Percentiles rank a stretch among this genome's conserved stretches.
Conservation (phyloP, 2,113 vertebrate genomes). For the Nyctereutes procyonoides region DNA sequence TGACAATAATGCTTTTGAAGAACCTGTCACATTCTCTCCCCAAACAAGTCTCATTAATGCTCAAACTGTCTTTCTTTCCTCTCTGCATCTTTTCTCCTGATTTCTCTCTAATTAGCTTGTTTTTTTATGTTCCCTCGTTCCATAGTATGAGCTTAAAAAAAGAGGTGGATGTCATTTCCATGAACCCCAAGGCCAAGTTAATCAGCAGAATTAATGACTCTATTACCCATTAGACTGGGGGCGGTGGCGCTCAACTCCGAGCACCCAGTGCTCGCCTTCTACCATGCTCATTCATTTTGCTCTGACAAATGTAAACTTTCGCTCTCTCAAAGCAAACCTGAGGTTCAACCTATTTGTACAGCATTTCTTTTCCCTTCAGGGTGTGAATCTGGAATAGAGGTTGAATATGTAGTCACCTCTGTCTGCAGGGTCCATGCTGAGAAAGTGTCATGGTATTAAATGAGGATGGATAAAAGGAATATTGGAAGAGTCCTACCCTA, state of each 20-base stretch:
- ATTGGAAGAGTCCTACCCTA: neutral
- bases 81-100: slow-evolving; percentile 87
- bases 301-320: slow-evolving; percentile 82
- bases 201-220: slow-evolving; percentile 92
- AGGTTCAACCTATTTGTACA: slow-evolving; percentile 22
- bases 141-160: slow-evolving; percentile 81
- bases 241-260: slow-evolving; percentile 74
- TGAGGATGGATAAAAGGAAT: slow-evolving; percentile 40
- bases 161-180: slow-evolving; percentile 86
- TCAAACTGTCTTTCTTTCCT: slow-evolving; percentile 89
- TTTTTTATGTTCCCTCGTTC: slow-evolving; percentile 85
- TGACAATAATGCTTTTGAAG: slow-evolving; percentile 92
- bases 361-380: neutral
- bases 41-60: slow-evolving; percentile 92
- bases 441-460: neutral
- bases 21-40: slow-evolving; percentile 90
- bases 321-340: slow-evolving; percentile 51
- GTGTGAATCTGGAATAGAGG: neutral
- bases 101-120: slow-evolving; percentile 90
- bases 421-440: neutral
- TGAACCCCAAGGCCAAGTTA: slow-evolving; percentile 91
- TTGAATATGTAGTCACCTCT: neutral
- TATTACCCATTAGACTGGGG: slow-evolving; percentile 87
- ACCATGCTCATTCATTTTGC: slow-evolving; percentile 69
- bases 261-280: slow-evolving; percentile 66